Evolutionary conservation across 2,113 vertebrate species (phyloP).

Genomic region (Neomonachus schauinslandi): DNA sequence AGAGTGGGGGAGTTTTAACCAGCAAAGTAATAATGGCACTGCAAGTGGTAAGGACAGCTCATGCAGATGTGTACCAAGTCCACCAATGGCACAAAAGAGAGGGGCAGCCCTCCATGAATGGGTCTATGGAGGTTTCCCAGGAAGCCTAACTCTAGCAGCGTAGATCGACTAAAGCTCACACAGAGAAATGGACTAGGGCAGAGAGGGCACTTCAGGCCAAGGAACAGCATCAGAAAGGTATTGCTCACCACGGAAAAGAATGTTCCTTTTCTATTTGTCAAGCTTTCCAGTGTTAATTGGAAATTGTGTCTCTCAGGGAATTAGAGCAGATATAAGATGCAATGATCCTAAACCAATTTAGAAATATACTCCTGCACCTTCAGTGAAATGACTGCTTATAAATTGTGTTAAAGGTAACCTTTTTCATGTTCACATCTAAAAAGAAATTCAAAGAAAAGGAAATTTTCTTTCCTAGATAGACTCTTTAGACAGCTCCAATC

Average conservation of each 20-base stretch:
- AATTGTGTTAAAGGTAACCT: slow-evolving; percentile 32
- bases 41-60: neutral
- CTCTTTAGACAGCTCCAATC: slow-evolving; percentile 16
- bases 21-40: neutral
- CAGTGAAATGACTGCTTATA: slow-evolving; percentile 51
- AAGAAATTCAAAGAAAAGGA: slow-evolving; percentile 49
- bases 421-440: slow-evolving; percentile 40
- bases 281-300: slow-evolving; percentile 51
- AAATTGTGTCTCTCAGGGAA: slow-evolving; percentile 1
- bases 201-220: neutral
- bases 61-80: neutral
- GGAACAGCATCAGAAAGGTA: neutral
- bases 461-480: slow-evolving; percentile 8
- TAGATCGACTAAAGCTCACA: neutral
- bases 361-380: neutral
- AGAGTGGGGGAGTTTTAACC: neutral
- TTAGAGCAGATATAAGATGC: slow-evolving; percentile 69
- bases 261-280: slow-evolving; percentile 54
- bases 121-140: neutral
- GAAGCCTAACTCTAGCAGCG: neutral
- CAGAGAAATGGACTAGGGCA: neutral
- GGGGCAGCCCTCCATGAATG: neutral
- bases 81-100: neutral
- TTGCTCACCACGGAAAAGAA: slow-evolving; percentile 22
- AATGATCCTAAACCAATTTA: slow-evolving; percentile 69